phyloP scores from a whole-genome alignment of 1,140 invertebrate species.

The Diachasmimorpha longicaudata region DNA sequence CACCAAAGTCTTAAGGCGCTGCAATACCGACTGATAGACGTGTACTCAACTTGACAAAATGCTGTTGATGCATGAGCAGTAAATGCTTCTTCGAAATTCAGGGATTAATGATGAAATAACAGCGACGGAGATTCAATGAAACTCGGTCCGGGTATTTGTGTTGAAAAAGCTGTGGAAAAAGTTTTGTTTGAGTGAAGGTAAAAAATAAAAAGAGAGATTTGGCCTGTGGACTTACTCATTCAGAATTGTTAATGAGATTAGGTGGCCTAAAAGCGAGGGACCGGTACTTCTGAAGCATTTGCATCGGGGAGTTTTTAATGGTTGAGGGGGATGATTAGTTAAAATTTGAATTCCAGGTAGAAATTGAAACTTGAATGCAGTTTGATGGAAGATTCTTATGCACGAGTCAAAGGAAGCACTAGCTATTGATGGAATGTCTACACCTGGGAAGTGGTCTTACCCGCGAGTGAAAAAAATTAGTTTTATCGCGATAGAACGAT shows the following conservation, averaged over 20 bases:
- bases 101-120: slow-evolving; percentile 1
- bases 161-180: neutral
- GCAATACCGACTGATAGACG: neutral
- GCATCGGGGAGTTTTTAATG: slow-evolving; percentile 35
- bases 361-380: too few relatives aligned
- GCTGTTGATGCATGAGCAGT: neutral
- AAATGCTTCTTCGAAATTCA: neutral
- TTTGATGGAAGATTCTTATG: too few relatives aligned
- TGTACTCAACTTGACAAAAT: neutral
- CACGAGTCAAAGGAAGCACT: too few relatives aligned
- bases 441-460: too few relatives aligned
- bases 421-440: too few relatives aligned
- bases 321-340: neutral
- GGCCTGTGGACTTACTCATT: slow-evolving; percentile 26
- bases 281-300: slow-evolving; percentile 61
- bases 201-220: neutral
- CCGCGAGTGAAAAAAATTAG: too few relatives aligned
- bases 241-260: slow-evolving; percentile 64
- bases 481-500: too few relatives aligned
- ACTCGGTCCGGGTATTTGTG: neutral
- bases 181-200: neutral
- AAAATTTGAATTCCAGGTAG: neutral
- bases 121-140: neutral
- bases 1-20: neutral
- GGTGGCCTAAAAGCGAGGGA: slow-evolving; percentile 56